Base-by-base conservation (phyloP, 2,888 invertebrate species). In the Pherbina coryleti region DNA sequence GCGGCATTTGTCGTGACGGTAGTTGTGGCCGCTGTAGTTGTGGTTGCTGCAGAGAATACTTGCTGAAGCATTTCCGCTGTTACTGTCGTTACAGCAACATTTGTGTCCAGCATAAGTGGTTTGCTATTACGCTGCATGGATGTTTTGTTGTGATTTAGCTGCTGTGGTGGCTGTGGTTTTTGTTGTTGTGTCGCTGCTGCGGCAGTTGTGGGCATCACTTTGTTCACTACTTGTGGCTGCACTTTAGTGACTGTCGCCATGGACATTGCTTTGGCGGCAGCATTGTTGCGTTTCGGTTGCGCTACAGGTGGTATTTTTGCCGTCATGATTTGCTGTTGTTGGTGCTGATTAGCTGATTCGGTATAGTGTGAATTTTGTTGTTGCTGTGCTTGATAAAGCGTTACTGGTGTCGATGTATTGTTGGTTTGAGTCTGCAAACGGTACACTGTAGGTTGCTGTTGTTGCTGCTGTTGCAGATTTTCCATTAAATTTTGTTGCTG, bases 211-310 rank as follows among this genome's bases (percentile, higher is more conserved):
- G 89, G 88, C 79, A 88, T 77, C 70, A 88, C 88, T 80, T 88
- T 88, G 79, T 88, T 89, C 1, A 84, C 81, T 22, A 88, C 83
- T 76, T 87, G 86, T 3, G 86, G 85, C 64, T 86, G 87, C 19
- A 86, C 86, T 75, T 87, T 88, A 1, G 83, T 84, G 4, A 85
- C 75, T 5, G 84, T 81, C 0, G 87, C 84, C 11, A 83, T 80
- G 14, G 77, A 81, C 5, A 82, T 82, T 0, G 83, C 70, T 73
- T 85, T 85, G 7, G 77, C 75, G 0, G 80, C 44, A 0, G 80
- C 44, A 70, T 81, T 74, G 4, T 78, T 82, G 3, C 88, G 81
- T 76, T 86, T 87, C 17, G 85, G 0, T 17, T 88, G 87, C 0
- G 84, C 76, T 4, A 87, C 82, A 1, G 82, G 83, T 2, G 82